A percentile compares a stretch with the other conserved stretches of the same genome.
Conservation (phyloP, 2,797 vertebrate genomes). For the Aeoliscus strigatus region DNA sequence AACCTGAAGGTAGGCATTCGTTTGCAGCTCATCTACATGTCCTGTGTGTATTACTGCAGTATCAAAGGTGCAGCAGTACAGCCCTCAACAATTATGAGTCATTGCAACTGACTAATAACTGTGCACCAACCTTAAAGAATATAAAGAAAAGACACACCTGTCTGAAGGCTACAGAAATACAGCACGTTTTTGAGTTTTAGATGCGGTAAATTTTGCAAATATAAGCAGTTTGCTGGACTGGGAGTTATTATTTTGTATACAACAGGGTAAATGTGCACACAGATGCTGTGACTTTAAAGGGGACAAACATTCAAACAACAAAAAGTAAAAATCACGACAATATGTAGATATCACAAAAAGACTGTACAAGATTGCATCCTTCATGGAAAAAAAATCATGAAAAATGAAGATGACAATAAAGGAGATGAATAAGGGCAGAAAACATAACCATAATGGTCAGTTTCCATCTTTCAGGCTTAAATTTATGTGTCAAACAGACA, state of each 20-base stretch:
- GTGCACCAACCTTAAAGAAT: not conserved
- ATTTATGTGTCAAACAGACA: too few species aligned
- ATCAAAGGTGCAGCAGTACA: not conserved
- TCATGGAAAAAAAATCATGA: too few species aligned
- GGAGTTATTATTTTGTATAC: not conserved
- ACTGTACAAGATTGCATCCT: too few species aligned
- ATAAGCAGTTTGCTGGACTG: not conserved
- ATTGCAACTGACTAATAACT: slow-evolving; percentile 5
- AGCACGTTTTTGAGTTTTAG: slow-evolving; percentile 1
- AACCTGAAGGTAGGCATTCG: not conserved
- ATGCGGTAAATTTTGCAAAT: slow-evolving; percentile 5
- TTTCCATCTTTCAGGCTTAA: too few species aligned
- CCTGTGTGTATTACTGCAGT: not conserved
- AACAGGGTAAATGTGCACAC: slow-evolving; percentile 8
- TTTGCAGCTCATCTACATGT: not conserved
- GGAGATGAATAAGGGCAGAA: too few species aligned
- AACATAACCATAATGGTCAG: too few species aligned
- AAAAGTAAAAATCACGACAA: slow-evolving; percentile 10
- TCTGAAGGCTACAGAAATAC: too few species aligned
- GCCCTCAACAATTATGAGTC: slow-evolving; percentile 10
- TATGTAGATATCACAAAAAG: not conserved
- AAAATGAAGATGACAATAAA: too few species aligned
- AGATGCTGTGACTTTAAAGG: slow-evolving; percentile 25
- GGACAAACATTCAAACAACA: slow-evolving; percentile 26
- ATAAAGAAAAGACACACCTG: too few species aligned